phyloP scores from a whole-genome alignment of 2,113 vertebrate species.

The Psittacula cyanocephala region DNA sequence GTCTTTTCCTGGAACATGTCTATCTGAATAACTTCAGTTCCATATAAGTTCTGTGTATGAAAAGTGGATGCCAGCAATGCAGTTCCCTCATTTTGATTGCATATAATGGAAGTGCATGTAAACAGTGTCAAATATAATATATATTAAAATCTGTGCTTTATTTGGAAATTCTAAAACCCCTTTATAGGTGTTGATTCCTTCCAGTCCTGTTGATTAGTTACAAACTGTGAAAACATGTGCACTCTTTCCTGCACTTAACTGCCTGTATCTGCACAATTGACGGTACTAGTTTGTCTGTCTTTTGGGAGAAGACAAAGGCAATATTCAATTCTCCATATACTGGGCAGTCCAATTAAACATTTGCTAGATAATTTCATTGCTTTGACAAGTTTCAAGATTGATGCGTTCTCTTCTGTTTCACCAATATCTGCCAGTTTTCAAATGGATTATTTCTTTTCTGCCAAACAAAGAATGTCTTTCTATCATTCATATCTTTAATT shows the following conservation, averaged over 20 bases:
- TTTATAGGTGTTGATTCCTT: neutral
- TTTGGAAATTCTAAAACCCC: neutral
- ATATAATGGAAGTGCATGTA: neutral
- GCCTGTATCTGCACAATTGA: neutral
- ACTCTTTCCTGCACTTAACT: neutral
- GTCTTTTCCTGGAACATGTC: neutral
- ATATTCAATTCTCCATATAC: neutral
- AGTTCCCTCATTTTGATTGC: neutral
- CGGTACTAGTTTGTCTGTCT: neutral
- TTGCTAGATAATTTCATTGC: conserved; percentile 27
- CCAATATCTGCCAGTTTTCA: neutral
- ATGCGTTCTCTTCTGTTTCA: conserved; percentile 10
- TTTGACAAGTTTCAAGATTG: conserved; percentile 32
- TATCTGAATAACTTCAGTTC: neutral
- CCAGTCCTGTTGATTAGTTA: neutral
- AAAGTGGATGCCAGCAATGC: neutral
- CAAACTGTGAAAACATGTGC: neutral
- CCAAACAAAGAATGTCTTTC: neutral
- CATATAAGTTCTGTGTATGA: neutral
- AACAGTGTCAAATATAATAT: neutral
- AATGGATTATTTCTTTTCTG: conserved; percentile 9
- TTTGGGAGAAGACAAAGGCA: neutral
- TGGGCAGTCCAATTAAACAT: neutral
- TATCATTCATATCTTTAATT: conserved; percentile 3
- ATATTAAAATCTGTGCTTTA: neutral